Base-by-base conservation (phyloP, 2,888 invertebrate species). In the Sisyra terminalis region DNA sequence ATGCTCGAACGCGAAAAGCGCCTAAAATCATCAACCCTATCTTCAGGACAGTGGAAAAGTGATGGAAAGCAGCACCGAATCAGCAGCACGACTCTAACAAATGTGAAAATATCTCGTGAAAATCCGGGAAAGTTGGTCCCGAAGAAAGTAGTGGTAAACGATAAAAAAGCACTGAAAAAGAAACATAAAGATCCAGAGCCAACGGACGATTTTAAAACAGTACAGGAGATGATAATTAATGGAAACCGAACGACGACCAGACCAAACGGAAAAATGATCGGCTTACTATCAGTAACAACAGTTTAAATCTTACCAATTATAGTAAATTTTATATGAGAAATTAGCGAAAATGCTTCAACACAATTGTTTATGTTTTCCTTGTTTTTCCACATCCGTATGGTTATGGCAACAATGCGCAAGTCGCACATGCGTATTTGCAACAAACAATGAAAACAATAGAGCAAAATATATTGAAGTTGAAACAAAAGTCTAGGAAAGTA, bases 1-100 rank as follows among this genome's bases (percentile, higher is more conserved):
- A 58, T 82, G 53, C 71, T 73, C 42, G 75, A 80, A 1, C 66
- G 70, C 38, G 78, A 80, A 54, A 24, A 24, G 24, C 67, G 78
- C 35, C 67, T 71, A 41, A 69, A 69, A 50, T 62, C 66, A 15
- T 56, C 47, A 40, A 50, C 46, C 16, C 47, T 44, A 16, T 36
- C 49, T 35, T 44, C 50, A 55, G 57, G 51, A 56, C 39, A 16
- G 39, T 43, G 42, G 29, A 43, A 43, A n/a, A 44, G 4, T 17
- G 36, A 31, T 11, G 9, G 16, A 46, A 40, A 36, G 14, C 16
- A 17, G 13, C 29, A 42, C 13, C 8, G n/a, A 7, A 8, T 2
- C 34, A 39, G 11, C 34, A 36, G 16, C 14, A 9, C 18, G 8
- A 29, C 42, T 29, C 40, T 36, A 39, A 32, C n/a, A 34, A 10